These are phyloP conservation scores for Mythimna ferrago DNA, from an alignment of 2,888 invertebrate species.

Conservation along the genomic window DNA sequence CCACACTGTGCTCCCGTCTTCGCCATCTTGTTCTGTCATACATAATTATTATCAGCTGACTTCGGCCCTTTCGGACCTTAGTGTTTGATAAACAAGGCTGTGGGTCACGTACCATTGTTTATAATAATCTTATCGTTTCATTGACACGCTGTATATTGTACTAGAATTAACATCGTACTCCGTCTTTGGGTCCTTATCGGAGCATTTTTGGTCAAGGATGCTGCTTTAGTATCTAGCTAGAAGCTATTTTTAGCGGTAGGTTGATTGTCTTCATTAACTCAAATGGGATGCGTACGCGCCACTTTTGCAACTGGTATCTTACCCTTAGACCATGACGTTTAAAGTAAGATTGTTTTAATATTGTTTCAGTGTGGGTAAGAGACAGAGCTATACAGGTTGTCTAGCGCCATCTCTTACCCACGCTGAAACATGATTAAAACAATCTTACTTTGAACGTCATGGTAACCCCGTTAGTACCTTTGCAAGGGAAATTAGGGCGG, in stretches of 20 bases:
- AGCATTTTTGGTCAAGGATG: conserved; percentile 57
- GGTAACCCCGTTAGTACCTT: neutral
- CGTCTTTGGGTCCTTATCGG: conserved; percentile 38
- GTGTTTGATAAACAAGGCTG: conserved; percentile 75
- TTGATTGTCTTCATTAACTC: neutral
- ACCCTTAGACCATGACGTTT: neutral
- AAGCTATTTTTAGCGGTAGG: conserved; percentile 17
- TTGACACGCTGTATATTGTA: conserved; percentile 77
- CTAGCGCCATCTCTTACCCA: too few species aligned
- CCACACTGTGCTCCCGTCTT: conserved; percentile 10
- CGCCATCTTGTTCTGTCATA: conserved; percentile 61
- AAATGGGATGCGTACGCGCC: conserved; percentile 5
- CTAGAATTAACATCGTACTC: conserved; percentile 62
- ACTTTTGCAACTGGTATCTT: neutral
- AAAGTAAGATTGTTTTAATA: too few species aligned
- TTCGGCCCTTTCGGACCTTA: conserved; percentile 78
- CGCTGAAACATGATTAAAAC: too few species aligned
- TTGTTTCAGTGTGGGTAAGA: too few species aligned
- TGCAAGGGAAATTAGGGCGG: neutral
- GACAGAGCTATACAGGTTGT: too few species aligned
- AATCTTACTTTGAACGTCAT: too few species aligned
- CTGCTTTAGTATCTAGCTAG: conserved; percentile 8
- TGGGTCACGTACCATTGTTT: conserved; percentile 75
- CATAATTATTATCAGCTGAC: conserved; percentile 60
- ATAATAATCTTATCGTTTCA: conserved; percentile 76